A percentile compares a stretch with the other conserved stretches of the same genome.
Evolutionary conservation across 2,888 invertebrate genomes (phyloP).

Genomic region (Prosapia bicincta): DNA sequence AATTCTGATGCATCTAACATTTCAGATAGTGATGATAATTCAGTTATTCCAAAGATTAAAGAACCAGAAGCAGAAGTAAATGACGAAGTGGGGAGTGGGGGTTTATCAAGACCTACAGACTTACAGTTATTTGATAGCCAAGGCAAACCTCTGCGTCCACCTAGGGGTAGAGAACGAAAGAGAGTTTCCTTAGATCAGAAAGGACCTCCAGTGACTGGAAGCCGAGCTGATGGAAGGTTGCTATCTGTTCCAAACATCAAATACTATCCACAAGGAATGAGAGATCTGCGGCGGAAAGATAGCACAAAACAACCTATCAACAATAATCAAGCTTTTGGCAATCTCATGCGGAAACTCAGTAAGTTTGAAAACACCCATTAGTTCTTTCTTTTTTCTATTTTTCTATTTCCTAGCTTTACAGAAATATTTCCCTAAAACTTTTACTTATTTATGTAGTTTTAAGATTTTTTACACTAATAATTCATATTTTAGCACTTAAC

Average conservation of each 20-base stretch:
- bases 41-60: conserved; percentile 40
- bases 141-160: conserved; percentile 48
- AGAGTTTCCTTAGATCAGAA: conserved; percentile 38
- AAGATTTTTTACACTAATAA: not conserved
- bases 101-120: conserved; percentile 58
- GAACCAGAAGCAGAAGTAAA: conserved; percentile 38
- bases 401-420: conserved; percentile 3
- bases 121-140: conserved; percentile 56
- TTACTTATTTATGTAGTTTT: not conserved
- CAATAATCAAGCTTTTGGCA: conserved; percentile 56
- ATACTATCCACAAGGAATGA: conserved; percentile 46
- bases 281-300: conserved; percentile 50
- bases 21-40: conserved; percentile 20
- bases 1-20: conserved; percentile 11
- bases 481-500: not conserved
- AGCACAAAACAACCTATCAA: conserved; percentile 38
- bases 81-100: conserved; percentile 34
- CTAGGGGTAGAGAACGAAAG: conserved; percentile 37
- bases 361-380: conserved; percentile 57
- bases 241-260: conserved; percentile 70
- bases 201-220: conserved; percentile 28
- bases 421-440: not conserved
- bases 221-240: conserved; percentile 59
- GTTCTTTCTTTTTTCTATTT: conserved; percentile 2
- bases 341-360: conserved; percentile 82